phyloP scores from a whole-genome alignment of 1,140 invertebrate species.

The Drosophila serrata region DNA sequence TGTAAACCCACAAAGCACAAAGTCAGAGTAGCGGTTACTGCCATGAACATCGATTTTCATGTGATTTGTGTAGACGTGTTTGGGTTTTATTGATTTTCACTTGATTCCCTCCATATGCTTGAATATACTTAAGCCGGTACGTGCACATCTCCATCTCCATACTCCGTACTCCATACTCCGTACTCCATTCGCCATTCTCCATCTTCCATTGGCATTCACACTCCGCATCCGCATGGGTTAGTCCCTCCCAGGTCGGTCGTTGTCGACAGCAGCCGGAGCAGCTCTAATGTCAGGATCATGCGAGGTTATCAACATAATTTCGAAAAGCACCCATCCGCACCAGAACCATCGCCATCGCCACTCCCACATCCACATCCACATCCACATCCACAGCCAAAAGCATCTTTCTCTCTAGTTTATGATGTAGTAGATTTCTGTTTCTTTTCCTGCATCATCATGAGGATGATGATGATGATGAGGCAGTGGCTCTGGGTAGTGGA shows the following conservation, averaged over 20 bases:
- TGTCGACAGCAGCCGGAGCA: constrained; percentile 39
- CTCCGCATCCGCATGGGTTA: not conserved
- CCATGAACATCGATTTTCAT: constrained; percentile 78
- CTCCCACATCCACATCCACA: not conserved
- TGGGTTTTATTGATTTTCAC: constrained; percentile 84
- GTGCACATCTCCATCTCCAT: constrained; percentile 72
- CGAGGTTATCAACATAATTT: constrained; percentile 82
- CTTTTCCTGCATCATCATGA: constrained; percentile 32
- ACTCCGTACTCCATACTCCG: too few species aligned
- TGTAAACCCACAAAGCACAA: constrained; percentile 14
- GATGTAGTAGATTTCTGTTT: constrained; percentile 73
- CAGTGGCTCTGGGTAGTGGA: not conserved
- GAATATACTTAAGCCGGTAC: constrained; percentile 81
- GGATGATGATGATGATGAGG: constrained; percentile 24
- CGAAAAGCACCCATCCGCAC: constrained; percentile 54
- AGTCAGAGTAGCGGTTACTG: constrained; percentile 27
- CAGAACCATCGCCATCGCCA: constrained; percentile 14
- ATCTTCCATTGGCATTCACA: constrained; percentile 25
- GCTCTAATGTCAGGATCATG: constrained; percentile 82
- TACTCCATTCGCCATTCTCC: not conserved
- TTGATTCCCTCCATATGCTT: constrained; percentile 83
- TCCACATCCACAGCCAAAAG: constrained; percentile 46
- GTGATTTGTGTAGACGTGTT: constrained; percentile 83
- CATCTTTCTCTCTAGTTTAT: constrained; percentile 68
- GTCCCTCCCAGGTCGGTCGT: constrained; percentile 29